Conservation (phyloP, 2,797 vertebrate species). For the Chelonia mydas region DNA sequence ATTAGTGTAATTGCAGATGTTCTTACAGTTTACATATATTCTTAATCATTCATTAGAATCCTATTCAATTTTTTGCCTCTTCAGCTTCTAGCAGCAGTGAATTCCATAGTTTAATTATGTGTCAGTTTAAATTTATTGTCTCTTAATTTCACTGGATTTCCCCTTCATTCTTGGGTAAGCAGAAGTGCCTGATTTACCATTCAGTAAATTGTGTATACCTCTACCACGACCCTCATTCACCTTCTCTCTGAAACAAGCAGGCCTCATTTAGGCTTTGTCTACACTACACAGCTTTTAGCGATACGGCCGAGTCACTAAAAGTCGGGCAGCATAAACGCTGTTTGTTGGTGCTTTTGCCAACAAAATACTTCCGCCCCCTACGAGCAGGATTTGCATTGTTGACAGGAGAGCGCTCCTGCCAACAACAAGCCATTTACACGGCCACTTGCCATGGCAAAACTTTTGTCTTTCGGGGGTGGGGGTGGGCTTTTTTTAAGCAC, state of each 20-base stretch:
- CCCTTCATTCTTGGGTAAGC: background rate
- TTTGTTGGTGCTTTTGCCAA: no score
- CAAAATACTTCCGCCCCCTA: no score
- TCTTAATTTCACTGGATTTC: background rate
- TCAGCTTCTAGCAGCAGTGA: background rate
- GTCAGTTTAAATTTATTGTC: background rate
- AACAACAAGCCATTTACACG: no score
- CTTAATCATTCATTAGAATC: background rate
- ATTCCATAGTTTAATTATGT: background rate
- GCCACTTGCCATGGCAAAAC: no score
- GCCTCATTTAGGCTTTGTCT: background rate
- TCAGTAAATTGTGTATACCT: background rate
- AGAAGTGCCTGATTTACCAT: background rate
- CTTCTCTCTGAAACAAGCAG: background rate
- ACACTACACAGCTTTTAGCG: no score
- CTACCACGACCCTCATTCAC: background rate
- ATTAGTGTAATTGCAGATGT: background rate
- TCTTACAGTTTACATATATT: background rate
- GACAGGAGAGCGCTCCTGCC: no score
- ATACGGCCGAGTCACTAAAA: no score
- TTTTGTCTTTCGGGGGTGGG: no score
- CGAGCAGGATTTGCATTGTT: no score
- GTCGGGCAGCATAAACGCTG: no score
- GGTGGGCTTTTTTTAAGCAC: no score
- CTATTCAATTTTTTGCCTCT: rapidly evolving